Evolutionary conservation across 2,113 vertebrate genomes (phyloP).

Genomic region (Chlorodrepanis virens): DNA sequence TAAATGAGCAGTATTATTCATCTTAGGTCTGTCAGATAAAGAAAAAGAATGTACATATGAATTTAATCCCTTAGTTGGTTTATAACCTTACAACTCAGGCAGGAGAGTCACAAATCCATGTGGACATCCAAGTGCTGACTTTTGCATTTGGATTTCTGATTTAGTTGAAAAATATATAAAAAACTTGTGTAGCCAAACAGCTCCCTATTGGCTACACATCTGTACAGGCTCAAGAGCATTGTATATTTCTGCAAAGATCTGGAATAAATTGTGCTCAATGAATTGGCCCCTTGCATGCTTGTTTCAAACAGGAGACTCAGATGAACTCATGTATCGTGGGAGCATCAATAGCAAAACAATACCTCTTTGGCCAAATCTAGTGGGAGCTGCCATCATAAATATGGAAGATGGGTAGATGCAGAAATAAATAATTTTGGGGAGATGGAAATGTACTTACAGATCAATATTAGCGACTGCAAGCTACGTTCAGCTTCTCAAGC

Average conservation of each 20-base stretch:
- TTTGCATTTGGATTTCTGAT: conserved; percentile 48
- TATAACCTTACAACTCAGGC: conserved; percentile 1
- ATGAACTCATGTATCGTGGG: background rate
- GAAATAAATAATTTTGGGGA: background rate
- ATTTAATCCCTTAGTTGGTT: conserved; percentile 12
- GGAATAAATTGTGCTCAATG: conserved; percentile 67
- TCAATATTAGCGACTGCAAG: background rate
- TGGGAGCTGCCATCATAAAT: background rate
- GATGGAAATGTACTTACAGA: background rate
- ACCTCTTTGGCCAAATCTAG: background rate
- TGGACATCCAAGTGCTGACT: background rate
- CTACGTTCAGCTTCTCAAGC: background rate
- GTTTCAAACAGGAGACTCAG: conserved; percentile 15
- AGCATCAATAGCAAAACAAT: conserved; percentile 1
- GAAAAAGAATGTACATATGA: conserved; percentile 19
- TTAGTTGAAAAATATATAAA: conserved; percentile 63
- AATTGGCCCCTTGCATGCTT: conserved; percentile 42
- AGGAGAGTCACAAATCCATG: conserved; percentile 32
- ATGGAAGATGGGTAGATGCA: background rate
- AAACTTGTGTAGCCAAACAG: conserved; percentile 32
- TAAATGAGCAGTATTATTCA: conserved; percentile 31
- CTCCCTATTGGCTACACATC: conserved; percentile 52
- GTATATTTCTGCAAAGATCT: conserved; percentile 63
- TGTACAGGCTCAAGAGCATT: conserved; percentile 54
- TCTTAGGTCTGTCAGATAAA: conserved; percentile 37